Conservation (phyloP, 2,797 vertebrate species). For the Helarctos malayanus region DNA sequence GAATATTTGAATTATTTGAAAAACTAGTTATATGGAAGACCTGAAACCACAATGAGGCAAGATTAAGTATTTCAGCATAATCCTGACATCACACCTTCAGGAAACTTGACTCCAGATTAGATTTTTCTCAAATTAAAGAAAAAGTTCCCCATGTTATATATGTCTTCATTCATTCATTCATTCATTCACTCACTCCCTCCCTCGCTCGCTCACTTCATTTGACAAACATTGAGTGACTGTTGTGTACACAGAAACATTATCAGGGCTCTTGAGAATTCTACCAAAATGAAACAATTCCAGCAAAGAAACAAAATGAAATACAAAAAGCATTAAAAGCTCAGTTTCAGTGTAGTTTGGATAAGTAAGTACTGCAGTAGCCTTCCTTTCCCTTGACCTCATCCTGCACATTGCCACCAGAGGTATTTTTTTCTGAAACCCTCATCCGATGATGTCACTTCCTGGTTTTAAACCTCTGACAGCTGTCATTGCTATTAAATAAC, state of each 20-base stretch:
- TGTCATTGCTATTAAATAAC: neutral
- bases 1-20: conserved; percentile 16
- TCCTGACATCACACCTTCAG: neutral
- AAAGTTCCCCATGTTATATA: no score
- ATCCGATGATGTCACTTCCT: neutral
- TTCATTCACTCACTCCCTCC: neutral
- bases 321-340: neutral
- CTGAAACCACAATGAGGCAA: neutral
- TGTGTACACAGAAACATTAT: neutral
- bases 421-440: neutral
- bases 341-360: neutral
- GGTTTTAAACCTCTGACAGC: neutral
- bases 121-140: no score
- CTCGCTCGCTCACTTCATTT: neutral
- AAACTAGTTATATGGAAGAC: neutral
- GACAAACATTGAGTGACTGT: neutral
- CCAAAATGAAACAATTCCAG: neutral
- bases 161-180: neutral
- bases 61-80: conserved; percentile 3
- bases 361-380: neutral
- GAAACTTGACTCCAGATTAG: neutral
- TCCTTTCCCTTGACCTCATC: neutral
- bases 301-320: conserved; percentile 22
- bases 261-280: neutral
- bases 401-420: neutral